Percentiles rank a stretch among this genome's conserved stretches.
phyloP scores from a whole-genome alignment of 2,113 vertebrate genomes.

The Phodopus roborovskii region DNA sequence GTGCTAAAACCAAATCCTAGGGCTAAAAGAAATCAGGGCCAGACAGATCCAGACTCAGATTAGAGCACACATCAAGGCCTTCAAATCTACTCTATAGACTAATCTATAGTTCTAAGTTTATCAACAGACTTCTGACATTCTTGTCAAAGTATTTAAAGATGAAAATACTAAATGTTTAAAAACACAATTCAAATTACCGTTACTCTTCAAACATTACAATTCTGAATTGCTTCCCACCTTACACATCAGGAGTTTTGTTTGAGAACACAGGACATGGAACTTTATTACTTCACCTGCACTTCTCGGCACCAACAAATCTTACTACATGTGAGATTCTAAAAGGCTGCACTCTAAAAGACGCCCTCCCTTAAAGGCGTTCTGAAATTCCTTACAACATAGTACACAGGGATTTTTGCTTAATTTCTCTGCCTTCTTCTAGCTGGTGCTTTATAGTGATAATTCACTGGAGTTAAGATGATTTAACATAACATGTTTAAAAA shows the following conservation, averaged over 20 bases:
- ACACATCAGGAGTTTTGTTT: slow-evolving; percentile 27
- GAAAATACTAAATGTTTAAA: slow-evolving; percentile 26
- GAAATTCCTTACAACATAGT: neutral
- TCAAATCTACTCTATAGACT: slow-evolving; percentile 14
- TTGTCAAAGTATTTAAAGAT: slow-evolving; percentile 31
- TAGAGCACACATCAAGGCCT: neutral
- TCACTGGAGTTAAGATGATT: slow-evolving; percentile 34
- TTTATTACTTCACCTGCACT: slow-evolving; percentile 40
- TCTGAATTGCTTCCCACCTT: slow-evolving; percentile 36
- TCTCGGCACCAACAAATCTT: slow-evolving; percentile 12
- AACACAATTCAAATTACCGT: slow-evolving; percentile 46
- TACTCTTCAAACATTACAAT: slow-evolving; percentile 27
- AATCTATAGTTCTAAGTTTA: slow-evolving; percentile 26
- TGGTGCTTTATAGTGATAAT: slow-evolving; percentile 7
- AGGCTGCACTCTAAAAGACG: neutral
- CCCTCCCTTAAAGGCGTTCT: neutral
- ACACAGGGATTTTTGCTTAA: neutral
- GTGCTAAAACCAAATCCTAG: slow-evolving; percentile 13
- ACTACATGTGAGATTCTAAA: slow-evolving; percentile 35
- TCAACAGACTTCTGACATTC: slow-evolving; percentile 28
- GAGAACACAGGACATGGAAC: neutral
- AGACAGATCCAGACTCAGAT: neutral
- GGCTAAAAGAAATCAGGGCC: neutral
- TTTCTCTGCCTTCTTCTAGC: slow-evolving; percentile 4
- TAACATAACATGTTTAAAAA: neutral